phyloP scores from a whole-genome alignment of 2,113 vertebrate genomes.

The Xenopus tropicalis region DNA sequence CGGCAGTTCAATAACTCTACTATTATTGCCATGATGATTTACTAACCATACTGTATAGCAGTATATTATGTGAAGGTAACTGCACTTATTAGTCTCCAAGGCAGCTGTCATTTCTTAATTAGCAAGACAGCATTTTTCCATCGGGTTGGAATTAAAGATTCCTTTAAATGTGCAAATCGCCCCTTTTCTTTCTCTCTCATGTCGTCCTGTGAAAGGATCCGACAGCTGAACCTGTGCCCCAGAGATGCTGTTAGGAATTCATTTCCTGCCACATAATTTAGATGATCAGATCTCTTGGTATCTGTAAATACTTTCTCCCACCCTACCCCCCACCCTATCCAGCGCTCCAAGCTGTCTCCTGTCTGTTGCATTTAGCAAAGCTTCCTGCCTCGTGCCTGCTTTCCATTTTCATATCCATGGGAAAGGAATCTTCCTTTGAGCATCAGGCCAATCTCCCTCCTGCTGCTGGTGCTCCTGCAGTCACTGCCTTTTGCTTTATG shows the following conservation, averaged over 20 bases:
- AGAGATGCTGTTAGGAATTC: constrained; percentile 61
- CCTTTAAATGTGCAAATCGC: constrained; percentile 5
- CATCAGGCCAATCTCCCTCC: constrained; percentile 33
- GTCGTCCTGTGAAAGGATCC: constrained; percentile 27
- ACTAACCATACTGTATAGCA: neutral
- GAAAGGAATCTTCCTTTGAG: constrained; percentile 59
- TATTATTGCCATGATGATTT: neutral
- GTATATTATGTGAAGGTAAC: neutral
- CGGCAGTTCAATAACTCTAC: neutral
- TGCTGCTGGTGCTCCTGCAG: constrained; percentile 4
- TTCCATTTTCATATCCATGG: constrained; percentile 73
- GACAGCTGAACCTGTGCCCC: constrained; percentile 57
- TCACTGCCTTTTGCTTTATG: constrained; percentile 38
- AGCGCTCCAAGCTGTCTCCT: constrained; percentile 48
- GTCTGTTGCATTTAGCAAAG: constrained; percentile 37
- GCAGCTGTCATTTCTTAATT: neutral
- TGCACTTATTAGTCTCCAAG: neutral
- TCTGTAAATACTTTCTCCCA: constrained; percentile 43
- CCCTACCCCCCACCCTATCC: constrained; percentile 46
- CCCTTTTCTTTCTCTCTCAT: neutral
- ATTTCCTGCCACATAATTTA: constrained; percentile 71
- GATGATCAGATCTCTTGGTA: constrained; percentile 55
- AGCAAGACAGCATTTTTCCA: neutral
- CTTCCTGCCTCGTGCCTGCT: constrained; percentile 62
- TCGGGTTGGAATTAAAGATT: constrained; percentile 14